phyloP scores from a whole-genome alignment of 2,888 invertebrate species.

The Plutella xylostella region DNA sequence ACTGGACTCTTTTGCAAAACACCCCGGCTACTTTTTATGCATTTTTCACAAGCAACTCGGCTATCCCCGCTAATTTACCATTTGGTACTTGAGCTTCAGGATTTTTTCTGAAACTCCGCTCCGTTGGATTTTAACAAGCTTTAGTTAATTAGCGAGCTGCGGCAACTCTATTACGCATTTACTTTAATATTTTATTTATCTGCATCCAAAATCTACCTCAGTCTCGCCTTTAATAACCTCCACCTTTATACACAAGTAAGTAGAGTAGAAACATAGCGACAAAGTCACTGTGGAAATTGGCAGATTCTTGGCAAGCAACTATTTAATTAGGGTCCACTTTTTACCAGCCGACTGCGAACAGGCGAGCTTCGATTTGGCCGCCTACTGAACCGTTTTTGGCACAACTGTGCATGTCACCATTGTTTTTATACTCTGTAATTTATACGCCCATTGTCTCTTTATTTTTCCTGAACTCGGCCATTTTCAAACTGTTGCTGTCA shows the following conservation, averaged over 20 bases:
- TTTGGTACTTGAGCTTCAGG: not conserved
- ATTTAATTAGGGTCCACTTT: constrained; percentile 45
- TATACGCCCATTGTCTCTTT: constrained; percentile 30
- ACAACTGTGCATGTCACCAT: constrained; percentile 31
- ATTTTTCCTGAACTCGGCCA: constrained; percentile 22
- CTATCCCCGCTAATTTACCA: not conserved
- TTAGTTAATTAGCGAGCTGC: too few relatives aligned
- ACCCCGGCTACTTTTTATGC: not conserved
- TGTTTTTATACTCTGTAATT: constrained; percentile 39
- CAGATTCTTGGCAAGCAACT: constrained; percentile 43
- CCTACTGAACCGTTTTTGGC: constrained; percentile 30
- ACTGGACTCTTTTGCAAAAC: constrained; percentile 6
- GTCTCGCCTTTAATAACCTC: too few relatives aligned
- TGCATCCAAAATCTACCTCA: too few relatives aligned
- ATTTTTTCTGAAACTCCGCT: too few relatives aligned
- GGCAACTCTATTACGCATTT: too few relatives aligned
- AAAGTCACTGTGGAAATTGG: constrained; percentile 27
- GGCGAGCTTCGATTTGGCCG: constrained; percentile 23
- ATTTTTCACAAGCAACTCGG: not conserved
- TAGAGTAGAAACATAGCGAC: not conserved
- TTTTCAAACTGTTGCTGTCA: constrained; percentile 34
- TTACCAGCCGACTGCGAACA: constrained; percentile 22
- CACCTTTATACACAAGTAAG: too few relatives aligned
- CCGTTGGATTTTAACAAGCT: not conserved
- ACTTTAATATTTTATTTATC: too few relatives aligned